These are phyloP conservation scores for Myotis davidii DNA, from an alignment of 2,113 vertebrate species.

Conservation along the genomic window DNA sequence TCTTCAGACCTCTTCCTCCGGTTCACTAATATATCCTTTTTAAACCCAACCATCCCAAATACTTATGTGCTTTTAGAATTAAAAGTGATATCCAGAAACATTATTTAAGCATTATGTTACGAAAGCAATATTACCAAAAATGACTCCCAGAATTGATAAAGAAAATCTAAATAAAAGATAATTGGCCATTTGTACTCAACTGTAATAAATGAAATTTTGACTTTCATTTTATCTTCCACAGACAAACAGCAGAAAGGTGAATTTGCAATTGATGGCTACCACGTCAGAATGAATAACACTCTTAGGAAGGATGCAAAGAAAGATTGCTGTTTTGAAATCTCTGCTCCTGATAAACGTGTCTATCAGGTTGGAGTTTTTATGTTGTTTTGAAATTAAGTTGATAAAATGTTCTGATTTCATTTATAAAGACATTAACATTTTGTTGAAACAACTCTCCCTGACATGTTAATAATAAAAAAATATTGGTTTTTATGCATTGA, in stretches of 20 bases:
- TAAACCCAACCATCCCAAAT: slow-evolving; percentile 50
- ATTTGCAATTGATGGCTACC: slow-evolving; percentile 95
- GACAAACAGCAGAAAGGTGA: slow-evolving; percentile 99
- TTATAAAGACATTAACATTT: slow-evolving; percentile 84
- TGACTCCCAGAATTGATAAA: slow-evolving; percentile 63
- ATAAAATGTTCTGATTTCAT: slow-evolving; percentile 84
- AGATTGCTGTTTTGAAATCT: slow-evolving; percentile 98
- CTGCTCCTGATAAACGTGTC: slow-evolving; percentile 94
- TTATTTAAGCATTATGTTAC: neutral
- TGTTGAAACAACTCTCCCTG: slow-evolving; percentile 81
- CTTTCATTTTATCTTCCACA: slow-evolving; percentile 85
- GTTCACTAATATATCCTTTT: slow-evolving; percentile 61
- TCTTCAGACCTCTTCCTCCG: slow-evolving; percentile 64
- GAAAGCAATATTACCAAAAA: neutral
- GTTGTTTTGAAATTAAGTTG: slow-evolving; percentile 86
- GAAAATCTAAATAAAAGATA: slow-evolving; percentile 81
- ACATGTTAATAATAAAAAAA: slow-evolving; percentile 74
- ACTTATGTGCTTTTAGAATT: slow-evolving; percentile 36
- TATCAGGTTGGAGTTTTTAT: slow-evolving; percentile 92
- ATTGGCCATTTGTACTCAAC: slow-evolving; percentile 70
- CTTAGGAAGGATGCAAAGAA: slow-evolving; percentile 96
- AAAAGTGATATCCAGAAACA: neutral
- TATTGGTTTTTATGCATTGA: slow-evolving; percentile 67
- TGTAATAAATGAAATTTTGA: slow-evolving; percentile 81
- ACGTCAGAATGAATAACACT: slow-evolving; percentile 92